Evolutionary conservation across 1,140 invertebrate genomes (phyloP).

Genomic region (Drosophila oshimai): DNA sequence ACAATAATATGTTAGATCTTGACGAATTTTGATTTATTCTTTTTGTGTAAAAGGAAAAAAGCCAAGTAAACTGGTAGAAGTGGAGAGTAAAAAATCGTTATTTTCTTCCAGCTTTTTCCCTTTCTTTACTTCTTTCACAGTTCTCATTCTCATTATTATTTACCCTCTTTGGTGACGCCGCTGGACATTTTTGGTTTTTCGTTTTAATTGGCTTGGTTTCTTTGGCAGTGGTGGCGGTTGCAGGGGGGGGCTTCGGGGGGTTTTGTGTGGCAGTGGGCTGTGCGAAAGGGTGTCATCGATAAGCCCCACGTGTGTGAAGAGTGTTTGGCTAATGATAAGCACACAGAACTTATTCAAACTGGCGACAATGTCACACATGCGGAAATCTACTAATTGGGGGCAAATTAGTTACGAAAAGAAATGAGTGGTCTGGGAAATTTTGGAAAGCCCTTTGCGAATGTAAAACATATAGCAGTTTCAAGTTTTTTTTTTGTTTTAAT

Average conservation of each 20-base stretch:
- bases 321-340: conserved; percentile 61
- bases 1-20: neutral
- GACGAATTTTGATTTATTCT: neutral
- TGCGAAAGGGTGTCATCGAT: conserved; percentile 25
- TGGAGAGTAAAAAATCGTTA: conserved; percentile 6
- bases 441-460: neutral
- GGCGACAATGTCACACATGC: neutral
- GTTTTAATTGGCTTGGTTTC: conserved; percentile 68
- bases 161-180: conserved; percentile 25
- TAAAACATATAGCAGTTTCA: too few relatives aligned
- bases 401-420: conserved; percentile 19
- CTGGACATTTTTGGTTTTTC: conserved; percentile 72
- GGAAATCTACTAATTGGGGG: conserved; percentile 33
- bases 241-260: neutral
- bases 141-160: conserved; percentile 24
- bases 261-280: too few relatives aligned
- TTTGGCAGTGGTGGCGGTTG: neutral
- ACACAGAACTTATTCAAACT: conserved; percentile 45
- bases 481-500: too few relatives aligned
- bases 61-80: neutral
- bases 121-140: conserved; percentile 1
- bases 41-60: neutral
- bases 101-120: neutral
- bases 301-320: conserved; percentile 16
- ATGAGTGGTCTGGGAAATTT: neutral